Evolutionary conservation across 2,888 invertebrate genomes (phyloP), one percentile per base, ranked within the genome.

Genomic region (Eilema caniola): DNA sequence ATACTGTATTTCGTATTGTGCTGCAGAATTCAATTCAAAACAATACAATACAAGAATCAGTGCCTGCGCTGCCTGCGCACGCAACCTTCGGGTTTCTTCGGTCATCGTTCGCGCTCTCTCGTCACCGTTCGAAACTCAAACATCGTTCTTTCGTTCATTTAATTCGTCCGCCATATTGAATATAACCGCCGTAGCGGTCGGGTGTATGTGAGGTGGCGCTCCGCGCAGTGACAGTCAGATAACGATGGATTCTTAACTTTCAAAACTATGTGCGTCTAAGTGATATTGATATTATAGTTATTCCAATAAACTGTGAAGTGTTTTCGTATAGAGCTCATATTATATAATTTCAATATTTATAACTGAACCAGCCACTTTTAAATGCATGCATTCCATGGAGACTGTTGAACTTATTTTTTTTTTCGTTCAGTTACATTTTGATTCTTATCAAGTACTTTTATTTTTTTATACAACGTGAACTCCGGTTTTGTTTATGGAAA

Each of bases 351-450:
- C 70, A 31, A 67, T 82, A 80, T 82, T 70, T 77, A 78, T 81
- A 79, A 85, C 81, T 82, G 83, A 85, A 86, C 85, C 84, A 86
- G 84, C 87, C 84, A 88, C 88, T 92, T 61, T 90, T 90, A 93
- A 94, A 94, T 93, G 93, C 92, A 92, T 89, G 92, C 95, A 95
- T 95, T 94, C 95, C 95, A 88, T 74, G 76, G 89, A 92, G 95
- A 91, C 91, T 95, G 89, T 94, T 95, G 95, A 95, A 95, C 95
- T 92, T 93, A 83, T 83, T 63, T 77, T 86, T 88, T 90, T 93
- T 92, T 92, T 90, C 83, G 81, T 88, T 87, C 86, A 85, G 88
- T 90, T 89, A 88, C 90, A 86, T 92, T 93, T 93, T 89, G 88
- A 92, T 92, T 90, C 84, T 90, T 92, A 92, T 92, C 90, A 89